Base-by-base conservation (phyloP, 2,113 vertebrate species). In the Myrmecobius fasciatus region DNA sequence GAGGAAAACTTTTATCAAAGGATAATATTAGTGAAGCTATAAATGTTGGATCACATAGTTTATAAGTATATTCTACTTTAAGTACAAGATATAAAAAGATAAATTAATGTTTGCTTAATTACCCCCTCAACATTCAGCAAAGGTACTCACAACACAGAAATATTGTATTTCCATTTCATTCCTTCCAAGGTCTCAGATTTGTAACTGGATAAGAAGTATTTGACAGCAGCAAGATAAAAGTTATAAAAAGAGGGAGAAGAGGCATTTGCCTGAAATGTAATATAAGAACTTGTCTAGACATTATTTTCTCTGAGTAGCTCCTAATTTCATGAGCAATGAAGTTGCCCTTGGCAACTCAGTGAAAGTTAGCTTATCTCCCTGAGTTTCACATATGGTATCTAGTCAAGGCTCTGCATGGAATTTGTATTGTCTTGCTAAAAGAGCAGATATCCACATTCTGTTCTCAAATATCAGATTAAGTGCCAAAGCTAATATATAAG, bases 291-390 rank as follows among this genome's bases (percentile, higher is more conserved):
- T 93, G 91, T 96, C 95, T 93, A 95, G 95, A 97, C 95, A 96
- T 98, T 96, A 95, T 95, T 92, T 96, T 96, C 48, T 94, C 91
- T 60, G 94, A 97, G 93, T 88, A 94, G 47, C 51, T 97, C 53
- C 95, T 95, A 96, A 95, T 97, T 96, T 97, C 89, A 93, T 90
- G n/a, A 94, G 95, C 90, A 91, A 56, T 95, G 91, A 94, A 94
- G 95, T 97, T 97, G 95, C 95, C 96, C 93, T 96, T 97, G 91
- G 95, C 96, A 97, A 95, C 94, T 96, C 95, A 48, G 54, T 53
- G 89, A 89, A 96, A 93, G 91, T 96, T 96, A 95, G 52, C 89
- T 97, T 96, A 95, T 97, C 92, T 95, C 47, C 48, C 54, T 0
- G n/a, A 95, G 93, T 92, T 97, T 54, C 91, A 89, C 83, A 94